These are phyloP conservation scores for Potorous gilbertii DNA, from an alignment of 2,797 vertebrate species.

Conservation along the genomic window DNA sequence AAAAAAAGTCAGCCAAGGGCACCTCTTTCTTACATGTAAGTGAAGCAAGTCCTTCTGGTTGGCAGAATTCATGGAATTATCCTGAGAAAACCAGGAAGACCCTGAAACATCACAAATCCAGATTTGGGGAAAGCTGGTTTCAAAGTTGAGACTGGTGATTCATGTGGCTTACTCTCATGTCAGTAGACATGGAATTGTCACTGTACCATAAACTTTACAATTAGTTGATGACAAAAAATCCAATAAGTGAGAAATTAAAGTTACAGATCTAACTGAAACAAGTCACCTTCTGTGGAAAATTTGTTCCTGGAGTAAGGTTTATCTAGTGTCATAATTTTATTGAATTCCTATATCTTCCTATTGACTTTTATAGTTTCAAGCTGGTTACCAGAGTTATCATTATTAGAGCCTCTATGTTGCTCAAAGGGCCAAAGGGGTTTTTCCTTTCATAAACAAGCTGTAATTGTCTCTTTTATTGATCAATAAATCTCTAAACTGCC, in stretches of 20 bases:
- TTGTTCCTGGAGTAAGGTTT: constrained; percentile 86
- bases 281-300: constrained; percentile 83
- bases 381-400: constrained; percentile 82
- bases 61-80: background rate
- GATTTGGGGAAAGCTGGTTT: background rate
- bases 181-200: background rate
- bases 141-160: background rate
- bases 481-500: constrained; percentile 84
- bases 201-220: constrained; percentile 71
- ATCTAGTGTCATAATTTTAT: constrained; percentile 88
- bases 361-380: constrained; percentile 86
- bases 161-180: background rate
- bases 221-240: constrained; percentile 83
- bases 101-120: background rate
- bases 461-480: constrained; percentile 84
- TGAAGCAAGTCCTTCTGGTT: background rate
- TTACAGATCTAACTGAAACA: constrained; percentile 87
- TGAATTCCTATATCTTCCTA: constrained; percentile 89
- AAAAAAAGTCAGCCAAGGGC: background rate
- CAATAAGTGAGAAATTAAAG: constrained; percentile 88
- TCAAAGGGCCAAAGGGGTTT: constrained; percentile 56
- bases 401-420: constrained; percentile 74
- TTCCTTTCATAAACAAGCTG: constrained; percentile 83
- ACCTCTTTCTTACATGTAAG: background rate
- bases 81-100: background rate